A percentile compares a stretch with the other conserved stretches of the same genome.
phyloP scores from a whole-genome alignment of 1,140 invertebrate genomes.

The Zaprionus africanus region DNA sequence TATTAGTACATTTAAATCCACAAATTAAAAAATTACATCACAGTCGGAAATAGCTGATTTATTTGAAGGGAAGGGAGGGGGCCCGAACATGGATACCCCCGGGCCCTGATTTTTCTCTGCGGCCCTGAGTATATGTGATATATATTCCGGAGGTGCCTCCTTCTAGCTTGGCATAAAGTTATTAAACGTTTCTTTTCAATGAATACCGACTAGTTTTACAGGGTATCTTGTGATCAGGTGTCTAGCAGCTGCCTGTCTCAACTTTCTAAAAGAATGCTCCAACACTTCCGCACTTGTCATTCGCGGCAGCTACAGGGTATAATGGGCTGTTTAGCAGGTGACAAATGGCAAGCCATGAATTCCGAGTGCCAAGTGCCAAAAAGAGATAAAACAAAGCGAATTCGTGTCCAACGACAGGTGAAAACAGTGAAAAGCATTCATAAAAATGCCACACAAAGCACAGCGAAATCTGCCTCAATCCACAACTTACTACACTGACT shows the following conservation, averaged over 20 bases:
- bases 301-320: neutral
- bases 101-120: too few species aligned
- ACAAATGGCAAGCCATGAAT: conserved; percentile 51
- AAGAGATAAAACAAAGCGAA: conserved; percentile 27
- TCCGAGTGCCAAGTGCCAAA: conserved; percentile 39
- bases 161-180: too few species aligned
- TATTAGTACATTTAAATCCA: too few species aligned
- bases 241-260: neutral
- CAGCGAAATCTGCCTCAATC: conserved; percentile 40
- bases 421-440: conserved; percentile 75
- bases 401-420: conserved; percentile 50
- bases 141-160: too few species aligned
- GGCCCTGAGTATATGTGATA: too few species aligned
- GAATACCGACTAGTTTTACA: too few species aligned
- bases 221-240: neutral
- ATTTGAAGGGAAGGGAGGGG: too few species aligned
- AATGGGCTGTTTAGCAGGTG: conserved; percentile 6
- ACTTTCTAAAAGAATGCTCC: neutral
- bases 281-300: neutral
- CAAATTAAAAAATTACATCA: too few species aligned
- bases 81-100: too few species aligned
- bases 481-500: conserved; percentile 14
- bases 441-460: conserved; percentile 31
- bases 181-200: too few species aligned
- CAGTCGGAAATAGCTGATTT: too few species aligned